These are phyloP conservation scores for Mayetiola destructor DNA, from an alignment of 2,888 invertebrate species.

Conservation along the genomic window DNA sequence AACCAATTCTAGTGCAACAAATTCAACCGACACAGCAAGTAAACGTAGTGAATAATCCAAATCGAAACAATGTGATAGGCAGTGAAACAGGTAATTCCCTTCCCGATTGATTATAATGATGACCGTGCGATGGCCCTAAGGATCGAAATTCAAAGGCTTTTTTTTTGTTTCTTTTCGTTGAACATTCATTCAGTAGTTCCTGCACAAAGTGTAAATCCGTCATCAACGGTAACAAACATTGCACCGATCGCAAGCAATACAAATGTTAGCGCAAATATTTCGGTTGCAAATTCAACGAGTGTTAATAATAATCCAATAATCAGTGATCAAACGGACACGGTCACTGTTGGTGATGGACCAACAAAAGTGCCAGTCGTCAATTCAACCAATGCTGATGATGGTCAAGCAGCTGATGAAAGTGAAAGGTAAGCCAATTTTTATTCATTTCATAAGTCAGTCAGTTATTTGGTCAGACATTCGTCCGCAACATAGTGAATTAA, in stretches of 20 bases:
- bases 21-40: constrained; percentile 12
- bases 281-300: neutral
- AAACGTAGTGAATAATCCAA: neutral
- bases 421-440: constrained; percentile 30
- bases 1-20: constrained; percentile 19
- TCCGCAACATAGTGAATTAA: no score
- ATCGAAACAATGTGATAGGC: constrained; percentile 6
- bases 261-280: neutral
- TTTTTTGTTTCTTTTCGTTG: neutral
- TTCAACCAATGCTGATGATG: constrained; percentile 35
- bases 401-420: constrained; percentile 26
- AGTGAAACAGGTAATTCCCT: neutral
- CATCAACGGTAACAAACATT: neutral
- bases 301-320: neutral
- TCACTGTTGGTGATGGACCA: constrained; percentile 14
- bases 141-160: neutral
- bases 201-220: neutral
- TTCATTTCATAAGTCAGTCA: neutral
- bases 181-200: neutral
- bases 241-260: neutral
- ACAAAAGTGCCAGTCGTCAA: constrained; percentile 17
- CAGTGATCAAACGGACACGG: constrained; percentile 13
- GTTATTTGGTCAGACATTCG: no score
- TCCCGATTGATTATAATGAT: neutral
- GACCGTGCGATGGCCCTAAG: neutral